Percentiles rank a stretch among this genome's conserved stretches.
Conservation (phyloP, 2,797 vertebrate species). For the Hozukius guyotensis region DNA sequence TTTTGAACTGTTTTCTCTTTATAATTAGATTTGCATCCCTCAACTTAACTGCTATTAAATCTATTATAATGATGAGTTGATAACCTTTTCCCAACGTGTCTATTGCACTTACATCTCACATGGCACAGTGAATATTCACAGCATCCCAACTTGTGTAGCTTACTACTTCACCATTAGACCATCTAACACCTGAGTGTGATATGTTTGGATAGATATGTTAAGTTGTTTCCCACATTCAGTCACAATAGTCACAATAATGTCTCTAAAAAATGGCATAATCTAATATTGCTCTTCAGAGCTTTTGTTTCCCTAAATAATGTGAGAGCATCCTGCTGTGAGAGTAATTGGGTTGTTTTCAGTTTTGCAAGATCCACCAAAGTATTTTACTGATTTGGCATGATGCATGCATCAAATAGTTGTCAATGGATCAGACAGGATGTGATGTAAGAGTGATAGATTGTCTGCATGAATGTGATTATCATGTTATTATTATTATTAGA, state of each 20-base stretch:
- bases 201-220: not conserved
- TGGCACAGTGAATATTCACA: not conserved
- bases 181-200: not conserved
- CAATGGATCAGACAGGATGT: conserved; percentile 14
- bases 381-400: not conserved
- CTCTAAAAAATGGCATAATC: not conserved
- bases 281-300: not conserved
- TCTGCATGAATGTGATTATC: conserved; percentile 1
- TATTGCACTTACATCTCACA: not conserved
- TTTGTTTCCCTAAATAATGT: conserved; percentile 17
- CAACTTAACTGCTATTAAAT: not conserved
- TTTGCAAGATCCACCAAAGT: not conserved
- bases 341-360: conserved; percentile 3
- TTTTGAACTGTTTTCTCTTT: not conserved
- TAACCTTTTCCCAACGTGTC: not conserved
- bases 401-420: not conserved
- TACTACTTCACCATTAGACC: not conserved
- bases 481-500: not conserved
- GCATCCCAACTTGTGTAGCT: not conserved
- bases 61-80: not conserved
- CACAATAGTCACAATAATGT: not conserved
- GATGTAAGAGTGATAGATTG: not conserved
- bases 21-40: not conserved
- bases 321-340: not conserved
- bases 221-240: not conserved